Conservation (phyloP, 2,797 vertebrate species). For the Kryptopterus vitreolus region DNA sequence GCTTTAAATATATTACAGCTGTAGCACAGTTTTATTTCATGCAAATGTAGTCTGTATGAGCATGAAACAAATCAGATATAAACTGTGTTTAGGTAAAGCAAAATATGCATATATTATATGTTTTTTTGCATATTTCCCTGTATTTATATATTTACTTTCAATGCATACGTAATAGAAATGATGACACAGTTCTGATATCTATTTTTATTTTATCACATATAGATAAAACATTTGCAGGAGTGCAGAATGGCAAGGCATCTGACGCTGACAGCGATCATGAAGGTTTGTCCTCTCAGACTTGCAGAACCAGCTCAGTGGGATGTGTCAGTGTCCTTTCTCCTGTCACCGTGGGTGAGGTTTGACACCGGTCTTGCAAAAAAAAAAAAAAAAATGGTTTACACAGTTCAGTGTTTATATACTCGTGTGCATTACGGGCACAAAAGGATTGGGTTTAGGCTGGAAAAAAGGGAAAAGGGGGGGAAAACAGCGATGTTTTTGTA, state of each 20-base stretch:
- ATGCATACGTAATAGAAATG: background rate
- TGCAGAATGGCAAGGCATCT: slow-evolving; percentile 61
- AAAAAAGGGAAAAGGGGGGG: background rate
- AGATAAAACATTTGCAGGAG: slow-evolving; percentile 23
- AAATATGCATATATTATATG: background rate
- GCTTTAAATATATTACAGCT: too few species aligned
- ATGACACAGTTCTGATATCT: background rate
- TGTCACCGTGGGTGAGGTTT: slow-evolving; percentile 74
- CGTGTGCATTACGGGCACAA: slow-evolving; percentile 8
- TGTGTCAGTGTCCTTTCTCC: slow-evolving; percentile 71
- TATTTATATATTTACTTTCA: background rate
- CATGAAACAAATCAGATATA: background rate
- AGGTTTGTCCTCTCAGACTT: slow-evolving; percentile 76
- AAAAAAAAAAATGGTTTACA: slow-evolving; percentile 58
- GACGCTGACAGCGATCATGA: slow-evolving; percentile 67
- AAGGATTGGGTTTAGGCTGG: background rate
- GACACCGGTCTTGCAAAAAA: slow-evolving; percentile 64
- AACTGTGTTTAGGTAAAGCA: background rate
- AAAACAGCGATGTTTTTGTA: background rate
- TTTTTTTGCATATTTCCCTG: too few species aligned
- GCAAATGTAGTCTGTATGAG: background rate
- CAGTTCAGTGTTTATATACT: slow-evolving; percentile 41
- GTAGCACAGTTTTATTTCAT: too few species aligned
- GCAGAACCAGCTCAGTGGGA: slow-evolving; percentile 79
- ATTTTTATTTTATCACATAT: background rate